Evolutionary conservation across 2,888 invertebrate genomes (phyloP).

Genomic region (Drosophila flavopinicola): DNA sequence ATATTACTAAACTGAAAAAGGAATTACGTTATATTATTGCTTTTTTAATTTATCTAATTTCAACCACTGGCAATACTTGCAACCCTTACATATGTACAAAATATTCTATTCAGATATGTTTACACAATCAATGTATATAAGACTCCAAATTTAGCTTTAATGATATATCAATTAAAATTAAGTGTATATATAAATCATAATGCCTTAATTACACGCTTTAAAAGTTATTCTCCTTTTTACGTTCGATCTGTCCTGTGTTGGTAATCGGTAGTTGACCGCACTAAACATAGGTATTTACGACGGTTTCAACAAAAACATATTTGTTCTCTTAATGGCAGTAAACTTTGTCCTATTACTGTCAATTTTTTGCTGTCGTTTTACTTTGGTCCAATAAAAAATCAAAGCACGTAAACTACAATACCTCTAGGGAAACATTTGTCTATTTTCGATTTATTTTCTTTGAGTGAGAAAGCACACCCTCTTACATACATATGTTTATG

Average conservation of each 20-base stretch:
- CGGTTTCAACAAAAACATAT: neutral
- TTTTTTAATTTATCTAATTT: too few relatives aligned
- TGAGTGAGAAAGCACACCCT: conserved; percentile 22
- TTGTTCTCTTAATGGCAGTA: conserved; percentile 6
- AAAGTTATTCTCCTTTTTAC: neutral
- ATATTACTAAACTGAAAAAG: too few relatives aligned
- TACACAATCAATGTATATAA: too few relatives aligned
- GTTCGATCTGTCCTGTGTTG: neutral
- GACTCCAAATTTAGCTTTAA: too few relatives aligned
- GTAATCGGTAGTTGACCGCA: neutral
- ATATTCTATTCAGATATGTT: too few relatives aligned
- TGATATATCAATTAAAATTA: too few relatives aligned
- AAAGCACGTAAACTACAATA: conserved; percentile 44
- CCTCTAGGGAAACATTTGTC: conserved; percentile 60
- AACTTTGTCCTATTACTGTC: neutral
- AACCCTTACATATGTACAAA: too few relatives aligned
- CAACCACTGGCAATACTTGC: too few relatives aligned
- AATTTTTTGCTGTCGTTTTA: neutral
- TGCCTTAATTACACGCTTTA: too few relatives aligned
- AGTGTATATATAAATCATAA: too few relatives aligned
- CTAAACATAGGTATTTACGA: too few relatives aligned
- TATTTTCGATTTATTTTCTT: conserved; percentile 23
- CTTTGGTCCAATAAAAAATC: conserved; percentile 32
- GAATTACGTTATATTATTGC: too few relatives aligned
- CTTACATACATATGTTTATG: conserved; percentile 2